Conservation (phyloP, 1,140 invertebrate species). For the Anadara kagoshimensis region DNA sequence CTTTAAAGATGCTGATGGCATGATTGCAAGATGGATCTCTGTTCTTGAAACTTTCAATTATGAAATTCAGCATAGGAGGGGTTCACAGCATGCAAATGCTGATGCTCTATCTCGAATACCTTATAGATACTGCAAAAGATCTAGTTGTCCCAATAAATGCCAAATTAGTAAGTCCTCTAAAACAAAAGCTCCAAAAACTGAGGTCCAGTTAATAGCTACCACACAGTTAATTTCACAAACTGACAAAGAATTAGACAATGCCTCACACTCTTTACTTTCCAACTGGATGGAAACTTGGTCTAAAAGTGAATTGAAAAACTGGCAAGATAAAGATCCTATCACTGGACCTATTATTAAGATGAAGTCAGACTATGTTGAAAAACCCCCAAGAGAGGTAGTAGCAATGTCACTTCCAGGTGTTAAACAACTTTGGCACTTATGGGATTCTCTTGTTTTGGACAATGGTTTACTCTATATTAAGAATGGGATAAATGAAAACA, state of each 20-base stretch:
- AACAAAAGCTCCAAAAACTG: constrained; percentile 14
- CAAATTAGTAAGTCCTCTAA: constrained; percentile 50
- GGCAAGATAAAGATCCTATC: not conserved
- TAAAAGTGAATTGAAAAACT: not conserved
- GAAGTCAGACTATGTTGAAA: not conserved
- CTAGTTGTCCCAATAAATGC: constrained; percentile 46
- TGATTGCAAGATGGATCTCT: constrained; percentile 28
- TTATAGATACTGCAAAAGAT: not conserved
- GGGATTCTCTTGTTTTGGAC: not conserved
- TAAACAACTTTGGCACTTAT: not conserved
- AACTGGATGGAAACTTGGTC: not conserved
- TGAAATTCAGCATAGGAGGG: constrained; percentile 29
- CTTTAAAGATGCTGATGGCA: constrained; percentile 26
- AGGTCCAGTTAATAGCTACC: constrained; percentile 9
- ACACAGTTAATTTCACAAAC: not conserved
- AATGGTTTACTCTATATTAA: not conserved
- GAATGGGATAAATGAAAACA: not conserved
- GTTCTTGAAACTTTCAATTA: constrained; percentile 24
- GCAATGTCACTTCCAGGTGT: not conserved
- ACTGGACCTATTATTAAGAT: not conserved
- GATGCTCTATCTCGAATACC: constrained; percentile 27
- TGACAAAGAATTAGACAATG: not conserved
- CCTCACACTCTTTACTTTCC: not conserved
- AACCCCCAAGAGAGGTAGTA: not conserved
- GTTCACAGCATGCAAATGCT: constrained; percentile 10